Conservation (phyloP, 2,888 invertebrate species). For the Chalcosyrphus nemorum region DNA sequence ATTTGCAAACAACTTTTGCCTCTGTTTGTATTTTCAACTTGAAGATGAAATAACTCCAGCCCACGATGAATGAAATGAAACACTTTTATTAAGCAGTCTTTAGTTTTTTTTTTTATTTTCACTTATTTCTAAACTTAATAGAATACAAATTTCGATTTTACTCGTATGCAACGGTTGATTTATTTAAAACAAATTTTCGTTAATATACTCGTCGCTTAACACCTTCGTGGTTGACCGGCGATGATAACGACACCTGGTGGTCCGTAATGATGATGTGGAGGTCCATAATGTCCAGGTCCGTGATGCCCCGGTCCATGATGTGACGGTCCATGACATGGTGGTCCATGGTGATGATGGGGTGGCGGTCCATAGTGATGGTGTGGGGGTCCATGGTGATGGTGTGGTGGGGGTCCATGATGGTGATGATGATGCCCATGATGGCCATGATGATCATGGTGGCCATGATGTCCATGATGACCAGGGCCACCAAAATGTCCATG, state of each 20-base stretch:
- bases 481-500: neutral
- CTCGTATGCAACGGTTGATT: neutral
- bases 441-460: neutral
- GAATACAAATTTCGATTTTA: neutral
- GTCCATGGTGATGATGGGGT: neutral
- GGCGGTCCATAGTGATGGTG: conserved; percentile 17
- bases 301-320: conserved; percentile 3
- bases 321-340: neutral
- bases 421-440: conserved; percentile 18
- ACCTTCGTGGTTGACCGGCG: neutral
- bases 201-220: neutral
- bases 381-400: neutral
- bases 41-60: neutral
- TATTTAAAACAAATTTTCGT: neutral
- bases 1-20: neutral
- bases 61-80: neutral
- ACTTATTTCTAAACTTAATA: neutral
- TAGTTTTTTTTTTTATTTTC: neutral
- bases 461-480: neutral
- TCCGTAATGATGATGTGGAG: conserved; percentile 28
- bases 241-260: neutral
- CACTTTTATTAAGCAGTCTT: neutral
- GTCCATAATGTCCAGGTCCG: neutral
- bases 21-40: neutral
- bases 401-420: conserved; percentile 1